phyloP scores from a whole-genome alignment of 1,140 invertebrate genomes.

The Theocolax elegans region DNA sequence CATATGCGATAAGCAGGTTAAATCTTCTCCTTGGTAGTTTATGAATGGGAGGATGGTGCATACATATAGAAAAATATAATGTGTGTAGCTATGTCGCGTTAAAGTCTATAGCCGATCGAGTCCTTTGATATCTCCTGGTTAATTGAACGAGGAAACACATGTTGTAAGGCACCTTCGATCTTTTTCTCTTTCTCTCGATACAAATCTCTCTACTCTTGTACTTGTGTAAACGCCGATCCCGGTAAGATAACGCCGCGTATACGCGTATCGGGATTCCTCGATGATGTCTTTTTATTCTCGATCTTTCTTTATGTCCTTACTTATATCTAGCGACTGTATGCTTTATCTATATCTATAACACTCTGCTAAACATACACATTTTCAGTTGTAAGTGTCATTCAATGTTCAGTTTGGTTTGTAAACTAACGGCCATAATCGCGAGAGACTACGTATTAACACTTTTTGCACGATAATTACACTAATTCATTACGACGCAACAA shows the following conservation, averaged over 20 bases:
- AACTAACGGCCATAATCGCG: no score
- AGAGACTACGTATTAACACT: no score
- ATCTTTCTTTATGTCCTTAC: neutral
- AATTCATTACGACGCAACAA: no score
- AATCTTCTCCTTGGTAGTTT: neutral
- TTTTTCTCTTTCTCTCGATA: conserved; percentile 14
- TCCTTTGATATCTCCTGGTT: conserved; percentile 14
- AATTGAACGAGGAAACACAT: conserved; percentile 29
- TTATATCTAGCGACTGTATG: neutral
- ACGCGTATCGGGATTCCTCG: neutral
- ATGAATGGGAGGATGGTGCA: neutral
- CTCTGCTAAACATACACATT: no score
- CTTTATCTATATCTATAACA: no score
- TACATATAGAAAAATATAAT: no score
- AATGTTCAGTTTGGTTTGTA: no score
- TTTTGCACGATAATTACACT: no score
- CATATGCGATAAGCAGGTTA: no score
- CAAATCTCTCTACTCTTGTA: neutral
- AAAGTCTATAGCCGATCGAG: conserved; percentile 4
- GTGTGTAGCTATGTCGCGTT: neutral
- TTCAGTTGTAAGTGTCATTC: no score
- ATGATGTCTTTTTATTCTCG: neutral
- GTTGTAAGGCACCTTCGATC: neutral
- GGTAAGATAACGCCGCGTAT: neutral
- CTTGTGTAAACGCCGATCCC: conserved; percentile 1